Evolutionary conservation across 2,888 invertebrate species (phyloP).

Genomic region (Andrena minutula): DNA sequence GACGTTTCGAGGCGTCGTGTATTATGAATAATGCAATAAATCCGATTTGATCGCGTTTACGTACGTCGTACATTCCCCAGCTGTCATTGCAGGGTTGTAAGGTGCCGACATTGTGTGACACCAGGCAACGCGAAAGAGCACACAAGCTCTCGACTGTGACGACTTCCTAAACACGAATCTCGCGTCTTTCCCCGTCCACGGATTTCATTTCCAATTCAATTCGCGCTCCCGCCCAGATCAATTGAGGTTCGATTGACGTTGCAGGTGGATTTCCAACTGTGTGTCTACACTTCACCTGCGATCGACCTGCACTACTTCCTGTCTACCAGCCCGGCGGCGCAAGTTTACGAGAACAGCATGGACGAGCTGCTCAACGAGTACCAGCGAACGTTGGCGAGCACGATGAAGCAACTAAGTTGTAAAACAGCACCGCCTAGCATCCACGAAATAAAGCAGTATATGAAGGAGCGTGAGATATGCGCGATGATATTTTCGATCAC

Average conservation of each 20-base stretch:
- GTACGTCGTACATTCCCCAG: constrained; percentile 49
- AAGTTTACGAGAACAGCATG: constrained; percentile 63
- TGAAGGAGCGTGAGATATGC: constrained; percentile 65
- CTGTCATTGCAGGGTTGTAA: constrained; percentile 36
- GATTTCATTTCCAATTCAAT: constrained; percentile 78
- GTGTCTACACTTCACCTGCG: constrained; percentile 84
- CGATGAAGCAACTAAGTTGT: constrained; percentile 77
- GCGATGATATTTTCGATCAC: constrained; percentile 72
- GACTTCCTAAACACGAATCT: constrained; percentile 76
- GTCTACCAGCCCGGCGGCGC: constrained; percentile 80
- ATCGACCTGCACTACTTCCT: constrained; percentile 85
- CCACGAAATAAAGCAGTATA: constrained; percentile 60
- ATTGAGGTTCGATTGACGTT: constrained; percentile 63
- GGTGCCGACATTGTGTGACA: not conserved
- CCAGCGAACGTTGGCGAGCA: constrained; percentile 55
- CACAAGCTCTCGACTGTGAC: constrained; percentile 61
- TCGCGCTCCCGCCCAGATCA: constrained; percentile 46
- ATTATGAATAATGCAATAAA: constrained; percentile 79
- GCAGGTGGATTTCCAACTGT: constrained; percentile 86
- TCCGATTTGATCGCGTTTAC: constrained; percentile 70
- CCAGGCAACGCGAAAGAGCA: not conserved
- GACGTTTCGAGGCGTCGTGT: constrained; percentile 63
- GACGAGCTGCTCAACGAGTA: constrained; percentile 76
- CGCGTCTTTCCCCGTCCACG: constrained; percentile 57
- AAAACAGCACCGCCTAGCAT: constrained; percentile 74